Conservation (phyloP, 2,113 vertebrate genomes). For the Syrmaticus mikado region DNA sequence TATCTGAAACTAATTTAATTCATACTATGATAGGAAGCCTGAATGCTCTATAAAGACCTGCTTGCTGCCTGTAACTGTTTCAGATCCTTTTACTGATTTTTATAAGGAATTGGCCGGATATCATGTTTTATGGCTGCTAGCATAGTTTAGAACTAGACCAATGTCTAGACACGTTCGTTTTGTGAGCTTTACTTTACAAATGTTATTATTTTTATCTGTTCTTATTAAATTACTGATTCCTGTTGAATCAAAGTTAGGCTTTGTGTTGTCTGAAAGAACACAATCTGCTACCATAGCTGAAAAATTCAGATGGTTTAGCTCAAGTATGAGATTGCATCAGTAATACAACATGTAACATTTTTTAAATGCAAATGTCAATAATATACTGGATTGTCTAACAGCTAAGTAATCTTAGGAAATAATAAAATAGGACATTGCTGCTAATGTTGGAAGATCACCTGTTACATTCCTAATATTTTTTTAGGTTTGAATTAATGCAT, state of each 20-base stretch:
- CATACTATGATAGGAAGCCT: background rate
- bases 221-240: background rate
- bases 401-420: background rate
- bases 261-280: background rate
- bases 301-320: background rate
- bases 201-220: background rate
- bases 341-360: background rate
- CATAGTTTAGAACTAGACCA: background rate
- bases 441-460: background rate
- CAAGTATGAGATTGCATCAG: background rate
- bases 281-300: background rate
- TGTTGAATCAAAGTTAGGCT: background rate
- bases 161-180: background rate
- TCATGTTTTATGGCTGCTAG: background rate
- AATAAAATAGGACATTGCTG: accelerated
- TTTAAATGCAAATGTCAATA: background rate
- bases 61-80: background rate
- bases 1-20: background rate
- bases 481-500: background rate
- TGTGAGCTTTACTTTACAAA: background rate
- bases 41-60: background rate
- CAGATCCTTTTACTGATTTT: background rate
- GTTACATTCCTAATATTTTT: background rate
- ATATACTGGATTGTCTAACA: background rate
- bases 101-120: background rate